Conservation (phyloP, 2,888 invertebrate genomes). For the Drosophila leonis region DNA sequence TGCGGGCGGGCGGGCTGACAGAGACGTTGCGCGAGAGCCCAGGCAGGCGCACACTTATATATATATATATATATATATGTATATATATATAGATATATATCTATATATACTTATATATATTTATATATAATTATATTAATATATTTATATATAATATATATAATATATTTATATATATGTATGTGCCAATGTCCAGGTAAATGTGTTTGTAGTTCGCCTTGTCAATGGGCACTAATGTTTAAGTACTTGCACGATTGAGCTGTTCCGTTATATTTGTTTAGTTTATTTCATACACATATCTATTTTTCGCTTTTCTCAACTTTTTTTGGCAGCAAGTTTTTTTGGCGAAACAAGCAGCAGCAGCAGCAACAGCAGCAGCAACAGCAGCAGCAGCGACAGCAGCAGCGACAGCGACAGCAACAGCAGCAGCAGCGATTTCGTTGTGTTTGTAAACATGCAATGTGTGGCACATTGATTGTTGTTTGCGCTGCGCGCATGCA, state of each 20-base stretch:
- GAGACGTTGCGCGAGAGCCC: slow-evolving; percentile 10
- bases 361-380: slow-evolving; percentile 19
- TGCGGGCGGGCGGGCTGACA: slow-evolving; percentile 51
- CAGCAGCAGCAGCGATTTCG: slow-evolving; percentile 35
- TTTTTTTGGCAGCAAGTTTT: slow-evolving; percentile 52
- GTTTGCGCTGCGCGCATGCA: slow-evolving; percentile 47
- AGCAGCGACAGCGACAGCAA: slow-evolving; percentile 29
- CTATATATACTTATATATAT: neutral
- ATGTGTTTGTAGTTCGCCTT: slow-evolving; percentile 12
- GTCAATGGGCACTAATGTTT: slow-evolving; percentile 10
- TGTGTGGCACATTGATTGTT: slow-evolving; percentile 60
- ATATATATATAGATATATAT: neutral
- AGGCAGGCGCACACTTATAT: slow-evolving; percentile 8
- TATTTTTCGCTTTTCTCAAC: slow-evolving; percentile 14
- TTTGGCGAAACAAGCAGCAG: slow-evolving; percentile 51
- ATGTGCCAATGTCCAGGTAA: slow-evolving; percentile 16
- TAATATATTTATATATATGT: neutral
- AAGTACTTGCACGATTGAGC: slow-evolving; percentile 17
- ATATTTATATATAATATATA: neutral
- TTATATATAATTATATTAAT: neutral
- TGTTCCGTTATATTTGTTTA: slow-evolving; percentile 6
- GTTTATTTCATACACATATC: slow-evolving; percentile 9
- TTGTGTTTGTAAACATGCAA: slow-evolving; percentile 66
- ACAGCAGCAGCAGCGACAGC: slow-evolving; percentile 12
- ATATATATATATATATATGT: slow-evolving; percentile 1